Conservation (phyloP, 2,888 invertebrate genomes). For the Philonicus albiceps region DNA sequence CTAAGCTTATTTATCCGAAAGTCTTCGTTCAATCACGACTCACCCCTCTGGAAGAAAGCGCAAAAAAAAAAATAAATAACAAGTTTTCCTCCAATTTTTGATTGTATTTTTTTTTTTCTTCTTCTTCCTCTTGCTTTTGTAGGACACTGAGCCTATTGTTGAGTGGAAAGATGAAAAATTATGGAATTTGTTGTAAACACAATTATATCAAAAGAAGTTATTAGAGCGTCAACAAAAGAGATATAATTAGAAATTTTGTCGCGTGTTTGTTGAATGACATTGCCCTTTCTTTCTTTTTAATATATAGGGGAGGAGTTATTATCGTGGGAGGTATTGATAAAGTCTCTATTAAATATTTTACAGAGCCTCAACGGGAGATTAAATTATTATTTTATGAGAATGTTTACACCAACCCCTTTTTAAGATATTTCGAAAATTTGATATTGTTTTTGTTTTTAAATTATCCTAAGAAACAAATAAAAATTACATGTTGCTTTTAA, state of each 20-base stretch:
- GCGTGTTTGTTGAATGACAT: background rate
- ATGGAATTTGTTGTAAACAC: conserved; percentile 38
- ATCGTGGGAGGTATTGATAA: background rate
- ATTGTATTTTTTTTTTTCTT: background rate
- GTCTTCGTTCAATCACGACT: background rate
- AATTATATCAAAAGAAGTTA: conserved; percentile 33
- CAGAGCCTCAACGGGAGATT: background rate
- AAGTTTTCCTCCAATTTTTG: background rate
- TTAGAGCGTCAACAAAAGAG: conserved; percentile 15
- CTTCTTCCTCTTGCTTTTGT: background rate
- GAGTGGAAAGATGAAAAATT: conserved; percentile 32
- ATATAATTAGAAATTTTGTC: conserved; percentile 36
- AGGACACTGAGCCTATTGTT: conserved; percentile 20
- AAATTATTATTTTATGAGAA: background rate
- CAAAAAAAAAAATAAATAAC: background rate
- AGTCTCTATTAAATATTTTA: background rate
- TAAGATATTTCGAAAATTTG: too few relatives aligned
- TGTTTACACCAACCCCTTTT: background rate
- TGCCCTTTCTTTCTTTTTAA: background rate
- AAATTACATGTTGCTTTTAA: too few relatives aligned
- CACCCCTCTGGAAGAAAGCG: background rate
- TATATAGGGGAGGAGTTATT: background rate
- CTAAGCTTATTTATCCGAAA: conserved; percentile 18
- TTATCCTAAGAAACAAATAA: too few relatives aligned
- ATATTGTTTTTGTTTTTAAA: too few relatives aligned